Evolutionary conservation across 2,797 vertebrate species (phyloP).

Genomic region (Antennarius maculatus): DNA sequence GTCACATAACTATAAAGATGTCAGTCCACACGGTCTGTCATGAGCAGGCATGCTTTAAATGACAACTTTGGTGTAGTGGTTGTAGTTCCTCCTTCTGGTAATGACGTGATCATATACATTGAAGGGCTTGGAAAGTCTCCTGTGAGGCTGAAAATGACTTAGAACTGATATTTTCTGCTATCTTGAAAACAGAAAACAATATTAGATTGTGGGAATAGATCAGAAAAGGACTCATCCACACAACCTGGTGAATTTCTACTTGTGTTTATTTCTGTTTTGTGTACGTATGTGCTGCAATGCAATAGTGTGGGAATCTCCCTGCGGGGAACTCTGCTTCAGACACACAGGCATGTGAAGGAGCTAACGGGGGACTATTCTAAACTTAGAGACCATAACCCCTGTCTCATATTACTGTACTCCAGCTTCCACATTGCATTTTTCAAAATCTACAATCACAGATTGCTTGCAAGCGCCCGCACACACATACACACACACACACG

Average conservation of each 20-base stretch:
- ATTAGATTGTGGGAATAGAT: background rate
- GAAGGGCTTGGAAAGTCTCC: background rate
- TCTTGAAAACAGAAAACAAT: background rate
- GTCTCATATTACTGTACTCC: conserved; percentile 75
- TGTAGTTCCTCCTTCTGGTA: conserved; percentile 12
- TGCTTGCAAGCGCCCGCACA: background rate
- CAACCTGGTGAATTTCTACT: background rate
- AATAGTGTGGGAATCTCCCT: conserved; percentile 67
- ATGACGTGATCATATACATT: background rate
- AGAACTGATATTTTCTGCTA: background rate
- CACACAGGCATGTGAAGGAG: conserved; percentile 66
- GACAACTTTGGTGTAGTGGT: conserved; percentile 13
- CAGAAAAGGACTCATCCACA: background rate
- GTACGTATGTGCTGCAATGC: conserved; percentile 30
- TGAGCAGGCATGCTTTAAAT: conserved; percentile 1
- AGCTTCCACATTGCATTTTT: conserved; percentile 48
- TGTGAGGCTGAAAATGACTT: background rate
- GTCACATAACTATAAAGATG: conserved; percentile 34
- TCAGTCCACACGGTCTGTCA: background rate
- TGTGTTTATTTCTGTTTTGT: conserved; percentile 35
- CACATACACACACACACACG: conserved; percentile 22
- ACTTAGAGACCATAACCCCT: conserved; percentile 73
- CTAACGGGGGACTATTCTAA: conserved; percentile 76
- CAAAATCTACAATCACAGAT: conserved; percentile 32
- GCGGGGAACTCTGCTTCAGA: conserved; percentile 57